A percentile compares a stretch with the other conserved stretches of the same genome.
These are phyloP conservation scores for Drosophila greeni DNA, from an alignment of 2,888 invertebrate genomes.

Conservation along the genomic window DNA sequence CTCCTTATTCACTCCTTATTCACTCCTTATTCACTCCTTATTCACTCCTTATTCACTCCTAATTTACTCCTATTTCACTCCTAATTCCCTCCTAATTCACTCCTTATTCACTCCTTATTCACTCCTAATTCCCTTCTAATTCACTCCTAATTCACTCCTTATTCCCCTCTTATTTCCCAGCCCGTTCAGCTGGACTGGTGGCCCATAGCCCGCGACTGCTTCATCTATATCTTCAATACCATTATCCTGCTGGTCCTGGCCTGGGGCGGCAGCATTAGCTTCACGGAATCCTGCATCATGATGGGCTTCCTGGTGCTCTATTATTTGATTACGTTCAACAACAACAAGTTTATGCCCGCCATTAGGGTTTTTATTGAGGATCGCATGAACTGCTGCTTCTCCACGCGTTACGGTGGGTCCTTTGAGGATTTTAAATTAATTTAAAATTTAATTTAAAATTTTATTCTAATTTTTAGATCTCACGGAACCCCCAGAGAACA, in stretches of 20 bases:
- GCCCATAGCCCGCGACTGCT: constrained; percentile 89
- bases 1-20: no score
- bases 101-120: no score
- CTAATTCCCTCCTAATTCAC: no score
- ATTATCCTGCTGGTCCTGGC: constrained; percentile 85
- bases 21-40: no score
- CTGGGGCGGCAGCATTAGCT: constrained; percentile 88
- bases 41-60: no score
- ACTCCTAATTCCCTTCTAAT: no score
- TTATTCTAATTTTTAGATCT: constrained; percentile 71
- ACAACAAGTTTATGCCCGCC: constrained; percentile 80
- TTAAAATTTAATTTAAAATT: not conserved
- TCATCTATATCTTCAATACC: constrained; percentile 87
- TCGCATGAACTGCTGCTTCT: constrained; percentile 77
- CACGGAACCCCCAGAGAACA: constrained; percentile 77
- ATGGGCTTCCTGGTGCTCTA: constrained; percentile 87
- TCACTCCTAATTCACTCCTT: not conserved
- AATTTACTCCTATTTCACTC: no score
- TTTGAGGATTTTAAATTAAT: accelerated
- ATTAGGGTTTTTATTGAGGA: constrained; percentile 78
- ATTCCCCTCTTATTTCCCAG: constrained; percentile 77
- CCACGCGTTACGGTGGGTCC: constrained; percentile 76
- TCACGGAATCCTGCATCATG: constrained; percentile 88
- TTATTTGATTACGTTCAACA: constrained; percentile 86
- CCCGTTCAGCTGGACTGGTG: constrained; percentile 88